Evolutionary conservation across 2,113 vertebrate species (phyloP).

Genomic region (Mustela nigripes): DNA sequence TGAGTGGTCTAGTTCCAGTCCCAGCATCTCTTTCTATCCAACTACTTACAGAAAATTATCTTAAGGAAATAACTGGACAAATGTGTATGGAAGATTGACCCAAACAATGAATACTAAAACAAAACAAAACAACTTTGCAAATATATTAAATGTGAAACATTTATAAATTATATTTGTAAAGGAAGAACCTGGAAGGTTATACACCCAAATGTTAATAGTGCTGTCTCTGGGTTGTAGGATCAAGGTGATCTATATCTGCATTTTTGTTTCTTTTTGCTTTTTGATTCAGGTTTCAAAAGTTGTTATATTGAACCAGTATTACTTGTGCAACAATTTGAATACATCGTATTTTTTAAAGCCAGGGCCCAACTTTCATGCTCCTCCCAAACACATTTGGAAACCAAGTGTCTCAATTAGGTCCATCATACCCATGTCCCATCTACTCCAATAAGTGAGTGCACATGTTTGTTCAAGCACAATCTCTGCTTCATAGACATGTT

Average conservation of each 20-base stretch:
- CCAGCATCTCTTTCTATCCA: background rate
- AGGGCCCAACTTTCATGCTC: background rate
- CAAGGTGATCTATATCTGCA: background rate
- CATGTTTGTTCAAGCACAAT: background rate
- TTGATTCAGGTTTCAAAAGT: background rate
- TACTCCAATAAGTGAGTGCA: background rate
- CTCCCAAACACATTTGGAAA: constrained; percentile 16
- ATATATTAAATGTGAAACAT: background rate
- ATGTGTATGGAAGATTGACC: background rate
- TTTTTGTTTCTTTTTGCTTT: background rate
- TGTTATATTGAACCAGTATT: background rate
- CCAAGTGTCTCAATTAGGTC: background rate
- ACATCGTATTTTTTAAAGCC: background rate
- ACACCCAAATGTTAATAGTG: background rate
- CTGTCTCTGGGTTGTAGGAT: background rate
- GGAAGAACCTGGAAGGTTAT: background rate
- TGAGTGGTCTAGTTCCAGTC: background rate
- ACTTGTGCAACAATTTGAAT: background rate
- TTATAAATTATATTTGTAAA: background rate
- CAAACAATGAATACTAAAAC: background rate
- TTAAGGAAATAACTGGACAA: background rate
- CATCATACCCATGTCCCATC: background rate
- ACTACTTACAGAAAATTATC: background rate
- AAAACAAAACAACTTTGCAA: background rate
- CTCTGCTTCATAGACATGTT: background rate